phyloP scores from a whole-genome alignment of 37 sponge, comb jelly and placozoan species.

The Crambe crambe region DNA sequence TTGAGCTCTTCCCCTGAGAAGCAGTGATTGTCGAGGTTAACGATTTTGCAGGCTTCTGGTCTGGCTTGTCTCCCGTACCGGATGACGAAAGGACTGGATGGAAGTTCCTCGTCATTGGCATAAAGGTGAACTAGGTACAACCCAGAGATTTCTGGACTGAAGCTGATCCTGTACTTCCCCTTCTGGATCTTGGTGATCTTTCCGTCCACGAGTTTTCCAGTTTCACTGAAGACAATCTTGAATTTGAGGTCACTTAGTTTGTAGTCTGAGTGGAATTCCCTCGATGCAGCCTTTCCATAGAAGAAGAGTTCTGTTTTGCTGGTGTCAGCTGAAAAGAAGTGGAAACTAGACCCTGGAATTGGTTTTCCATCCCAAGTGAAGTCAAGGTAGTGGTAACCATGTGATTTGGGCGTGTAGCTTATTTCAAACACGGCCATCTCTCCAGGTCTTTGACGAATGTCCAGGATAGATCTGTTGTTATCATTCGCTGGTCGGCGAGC shows the following conservation, averaged over 20 bases:
- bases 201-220: conserved; percentile 31
- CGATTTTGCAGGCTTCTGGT: conserved; percentile 48
- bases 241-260: conserved; percentile 56
- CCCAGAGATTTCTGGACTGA: conserved; percentile 43
- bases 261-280: conserved; percentile 20
- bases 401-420: conserved; percentile 45
- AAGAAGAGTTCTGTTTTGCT: conserved; percentile 3
- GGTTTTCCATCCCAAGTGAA: conserved; percentile 48
- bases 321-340: conserved; percentile 19
- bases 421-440: conserved; percentile 6
- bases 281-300: conserved; percentile 22
- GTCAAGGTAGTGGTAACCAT: conserved; percentile 46
- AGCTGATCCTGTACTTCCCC: conserved; percentile 32
- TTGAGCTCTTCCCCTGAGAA: conserved; percentile 20
- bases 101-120: conserved; percentile 44
- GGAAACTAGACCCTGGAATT: conserved; percentile 52
- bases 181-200: conserved; percentile 41
- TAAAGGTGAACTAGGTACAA: conserved; percentile 53
- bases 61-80: conserved; percentile 52
- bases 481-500: conserved; percentile 36
- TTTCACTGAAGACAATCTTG: conserved; percentile 26
- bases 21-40: background rate
- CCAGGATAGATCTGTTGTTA: conserved; percentile 11
- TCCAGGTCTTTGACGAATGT: background rate
- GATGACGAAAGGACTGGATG: conserved; percentile 64